phyloP scores from a whole-genome alignment of 1,140 invertebrate genomes.

The Camponotus floridanus region DNA sequence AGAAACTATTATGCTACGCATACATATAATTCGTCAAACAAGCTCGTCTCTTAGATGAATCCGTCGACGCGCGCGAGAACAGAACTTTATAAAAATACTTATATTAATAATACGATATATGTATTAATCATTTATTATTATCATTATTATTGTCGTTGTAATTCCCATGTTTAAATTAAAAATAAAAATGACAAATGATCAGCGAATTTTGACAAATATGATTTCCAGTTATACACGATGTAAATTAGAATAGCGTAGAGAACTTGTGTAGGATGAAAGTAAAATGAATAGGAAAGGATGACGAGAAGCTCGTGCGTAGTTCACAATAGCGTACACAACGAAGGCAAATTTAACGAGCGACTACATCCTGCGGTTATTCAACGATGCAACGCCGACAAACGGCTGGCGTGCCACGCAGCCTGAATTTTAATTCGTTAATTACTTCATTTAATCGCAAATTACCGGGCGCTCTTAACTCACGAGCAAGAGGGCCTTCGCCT shows the following conservation, averaged over 20 bases:
- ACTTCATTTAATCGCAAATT: slow-evolving; percentile 80
- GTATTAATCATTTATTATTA: slow-evolving; percentile 11
- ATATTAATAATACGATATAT: neutral
- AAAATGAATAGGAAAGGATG: neutral
- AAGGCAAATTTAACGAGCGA: slow-evolving; percentile 64
- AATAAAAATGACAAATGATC: neutral
- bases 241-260: neutral
- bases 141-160: neutral
- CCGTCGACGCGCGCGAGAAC: neutral
- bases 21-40: slow-evolving; percentile 19
- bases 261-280: neutral
- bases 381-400: slow-evolving; percentile 69
- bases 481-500: slow-evolving; percentile 64
- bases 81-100: neutral
- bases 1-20: slow-evolving; percentile 32
- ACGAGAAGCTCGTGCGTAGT: neutral
- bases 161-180: neutral
- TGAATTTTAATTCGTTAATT: slow-evolving; percentile 81
- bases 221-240: neutral
- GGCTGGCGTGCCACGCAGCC: slow-evolving; percentile 67
- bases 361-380: slow-evolving; percentile 56
- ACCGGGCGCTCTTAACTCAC: slow-evolving; percentile 68
- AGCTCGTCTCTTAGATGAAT: slow-evolving; percentile 8
- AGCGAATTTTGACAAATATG: neutral
- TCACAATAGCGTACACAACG: slow-evolving; percentile 29